These are phyloP conservation scores for Clusia tigrina DNA, from an alignment of 2,888 invertebrate species.

Conservation along the genomic window DNA sequence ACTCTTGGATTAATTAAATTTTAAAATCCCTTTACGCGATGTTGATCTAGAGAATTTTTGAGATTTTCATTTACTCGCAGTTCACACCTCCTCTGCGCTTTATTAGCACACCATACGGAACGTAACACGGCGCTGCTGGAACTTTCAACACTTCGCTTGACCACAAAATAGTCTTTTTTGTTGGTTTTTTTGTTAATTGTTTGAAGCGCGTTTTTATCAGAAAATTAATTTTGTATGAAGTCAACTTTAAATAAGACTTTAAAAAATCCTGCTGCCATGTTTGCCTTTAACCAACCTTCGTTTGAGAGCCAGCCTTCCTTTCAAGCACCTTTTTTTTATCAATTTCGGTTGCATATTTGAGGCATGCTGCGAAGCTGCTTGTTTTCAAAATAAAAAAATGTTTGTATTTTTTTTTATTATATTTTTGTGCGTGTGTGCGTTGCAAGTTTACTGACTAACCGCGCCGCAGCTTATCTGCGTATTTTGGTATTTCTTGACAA, in stretches of 20 bases:
- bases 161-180: background rate
- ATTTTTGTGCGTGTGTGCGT: background rate
- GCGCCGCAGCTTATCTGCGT: background rate
- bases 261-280: no score
- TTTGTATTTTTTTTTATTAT: background rate
- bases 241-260: no score
- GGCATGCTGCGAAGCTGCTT: background rate
- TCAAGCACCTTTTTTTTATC: background rate
- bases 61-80: background rate
- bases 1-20: background rate
- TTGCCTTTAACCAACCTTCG: background rate
- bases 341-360: background rate
- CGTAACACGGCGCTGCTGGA: background rate
- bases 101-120: background rate
- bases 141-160: background rate
- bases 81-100: background rate
- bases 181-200: background rate
- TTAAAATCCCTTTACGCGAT: background rate
- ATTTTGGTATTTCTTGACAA: background rate
- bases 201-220: slow-evolving; percentile 3
- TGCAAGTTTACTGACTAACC: background rate
- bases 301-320: background rate
- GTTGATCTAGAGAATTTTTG: background rate
- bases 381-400: background rate
- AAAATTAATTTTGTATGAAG: background rate